Conservation (phyloP, 2,888 invertebrate genomes). For the Diogma glabrata region DNA sequence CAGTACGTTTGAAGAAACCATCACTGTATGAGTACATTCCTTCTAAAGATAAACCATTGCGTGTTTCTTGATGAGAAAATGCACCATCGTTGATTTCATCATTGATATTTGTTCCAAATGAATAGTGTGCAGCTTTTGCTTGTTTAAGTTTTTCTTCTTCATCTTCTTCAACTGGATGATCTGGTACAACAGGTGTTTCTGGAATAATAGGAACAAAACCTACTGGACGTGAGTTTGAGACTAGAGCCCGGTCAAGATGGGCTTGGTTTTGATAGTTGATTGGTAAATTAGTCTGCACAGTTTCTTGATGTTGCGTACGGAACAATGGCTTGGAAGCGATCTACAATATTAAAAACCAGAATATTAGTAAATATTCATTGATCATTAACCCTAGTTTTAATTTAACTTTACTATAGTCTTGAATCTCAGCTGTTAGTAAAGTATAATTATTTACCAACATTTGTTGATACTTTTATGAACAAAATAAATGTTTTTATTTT, state of each 20-base stretch:
- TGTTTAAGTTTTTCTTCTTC: conserved; percentile 25
- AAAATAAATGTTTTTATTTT: too few species aligned
- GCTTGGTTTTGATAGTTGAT: not conserved
- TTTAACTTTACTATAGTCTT: too few species aligned
- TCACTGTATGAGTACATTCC: conserved; percentile 49
- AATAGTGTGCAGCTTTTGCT: conserved; percentile 38
- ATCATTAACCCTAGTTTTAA: too few species aligned
- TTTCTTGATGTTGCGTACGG: not conserved
- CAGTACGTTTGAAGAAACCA: conserved; percentile 43
- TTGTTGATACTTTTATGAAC: too few species aligned
- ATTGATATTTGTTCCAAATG: conserved; percentile 34
- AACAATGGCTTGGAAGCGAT: not conserved
- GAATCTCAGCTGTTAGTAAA: too few species aligned
- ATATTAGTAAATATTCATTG: too few species aligned
- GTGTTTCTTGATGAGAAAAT: conserved; percentile 33
- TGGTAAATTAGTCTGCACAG: not conserved
- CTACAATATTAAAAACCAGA: too few species aligned
- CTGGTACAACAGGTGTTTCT: not conserved
- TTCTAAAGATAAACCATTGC: conserved; percentile 25
- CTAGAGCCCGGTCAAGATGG: not conserved
- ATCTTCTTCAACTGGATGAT: conserved; percentile 14
- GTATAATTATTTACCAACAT: too few species aligned
- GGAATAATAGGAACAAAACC: conserved; percentile 4
- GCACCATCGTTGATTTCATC: conserved; percentile 39
- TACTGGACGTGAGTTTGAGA: not conserved